Base-by-base conservation (phyloP, 2,113 vertebrate species). In the Oryzias javanicus region DNA sequence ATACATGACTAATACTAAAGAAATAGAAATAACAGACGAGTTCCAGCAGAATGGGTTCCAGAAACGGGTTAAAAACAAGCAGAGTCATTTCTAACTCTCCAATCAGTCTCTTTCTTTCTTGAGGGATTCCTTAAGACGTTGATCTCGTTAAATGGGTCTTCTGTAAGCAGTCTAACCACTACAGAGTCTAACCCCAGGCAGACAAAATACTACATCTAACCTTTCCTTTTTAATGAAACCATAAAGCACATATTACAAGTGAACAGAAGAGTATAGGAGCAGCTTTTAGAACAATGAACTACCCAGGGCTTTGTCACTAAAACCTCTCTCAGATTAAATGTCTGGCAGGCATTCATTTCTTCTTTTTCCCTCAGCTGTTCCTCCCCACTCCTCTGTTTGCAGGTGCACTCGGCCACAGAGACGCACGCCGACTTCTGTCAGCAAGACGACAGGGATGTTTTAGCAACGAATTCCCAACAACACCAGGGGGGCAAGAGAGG, bases 331-430 rank as follows among this genome's bases (percentile, higher is more conserved):
- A 47, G 67, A 74, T 63, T 73, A 61, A 60, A 64, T 74, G 70
- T 71, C 70, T 84, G 79, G 74, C 81, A 79, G 78, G 78, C 80
- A 68, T 67, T 76, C 27, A 74, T 75, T 80, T 80, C 69, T 67
- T 66, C 60, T 72, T 66, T 2, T 27, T 49, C 65, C 75, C 4
- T 66, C 72, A n/a, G n/a, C n/a, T n/a, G n/a, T n/a, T 7, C 73
- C 68, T 79, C 76, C 79, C 57, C 49, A 78, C 59, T 46, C 72
- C 66, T 84, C 78, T 61, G 70, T 74, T 83, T 88, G 80, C 80
- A 87, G 81, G 74, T 85, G 76, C n/a, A 17, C 73, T 78, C 75
- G 50, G 80, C 82, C 80, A 82, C 72, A 72, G 78, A 78, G 76
- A 68, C 67, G 49, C 79, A 72, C 42, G 71, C 76, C 17, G 84